These are phyloP conservation scores for Drosophila seclusa DNA, from an alignment of 2,888 invertebrate species.

Conservation along the genomic window DNA sequence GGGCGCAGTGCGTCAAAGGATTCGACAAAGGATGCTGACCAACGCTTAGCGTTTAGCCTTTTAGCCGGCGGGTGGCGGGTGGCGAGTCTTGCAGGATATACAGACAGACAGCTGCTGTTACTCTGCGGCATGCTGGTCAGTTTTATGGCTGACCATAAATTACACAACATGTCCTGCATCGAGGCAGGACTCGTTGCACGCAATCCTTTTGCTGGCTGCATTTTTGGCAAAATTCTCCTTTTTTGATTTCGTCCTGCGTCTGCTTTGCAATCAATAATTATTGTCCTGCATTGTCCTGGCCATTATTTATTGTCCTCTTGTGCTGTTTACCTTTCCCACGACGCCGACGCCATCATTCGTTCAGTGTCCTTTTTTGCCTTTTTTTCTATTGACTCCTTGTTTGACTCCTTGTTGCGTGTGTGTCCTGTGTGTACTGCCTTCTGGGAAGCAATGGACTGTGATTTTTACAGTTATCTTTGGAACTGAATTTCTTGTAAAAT, in stretches of 20 bases:
- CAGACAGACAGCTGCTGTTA: slow-evolving; percentile 50
- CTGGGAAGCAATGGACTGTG: slow-evolving; percentile 31
- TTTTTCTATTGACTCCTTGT: slow-evolving; percentile 5
- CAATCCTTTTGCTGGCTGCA: slow-evolving; percentile 65
- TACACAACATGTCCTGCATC: slow-evolving; percentile 52
- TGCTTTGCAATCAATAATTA: slow-evolving; percentile 60
- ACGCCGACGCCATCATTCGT: slow-evolving; percentile 35
- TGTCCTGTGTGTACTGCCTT: slow-evolving; percentile 50
- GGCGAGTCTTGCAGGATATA: slow-evolving; percentile 10
- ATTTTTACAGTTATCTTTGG: slow-evolving; percentile 30
- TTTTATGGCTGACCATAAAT: slow-evolving; percentile 56
- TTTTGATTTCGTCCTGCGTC: slow-evolving; percentile 8
- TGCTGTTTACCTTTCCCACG: slow-evolving; percentile 74
- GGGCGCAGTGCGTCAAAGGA: slow-evolving; percentile 50
- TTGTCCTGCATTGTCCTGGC: slow-evolving; percentile 68
- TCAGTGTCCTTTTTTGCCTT: slow-evolving; percentile 21
- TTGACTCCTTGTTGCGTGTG: slow-evolving; percentile 46
- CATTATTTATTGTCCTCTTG: slow-evolving; percentile 67
- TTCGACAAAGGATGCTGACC: slow-evolving; percentile 43
- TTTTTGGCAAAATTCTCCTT: slow-evolving; percentile 10
- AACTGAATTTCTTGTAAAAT: slow-evolving; percentile 9
- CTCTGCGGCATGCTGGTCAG: slow-evolving; percentile 29
- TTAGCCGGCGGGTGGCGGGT: slow-evolving; percentile 33
- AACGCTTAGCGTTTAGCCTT: slow-evolving; percentile 17
- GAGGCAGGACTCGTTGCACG: slow-evolving; percentile 27